Conservation (phyloP, 2,888 invertebrate species). For the Coleophora flavipennella region DNA sequence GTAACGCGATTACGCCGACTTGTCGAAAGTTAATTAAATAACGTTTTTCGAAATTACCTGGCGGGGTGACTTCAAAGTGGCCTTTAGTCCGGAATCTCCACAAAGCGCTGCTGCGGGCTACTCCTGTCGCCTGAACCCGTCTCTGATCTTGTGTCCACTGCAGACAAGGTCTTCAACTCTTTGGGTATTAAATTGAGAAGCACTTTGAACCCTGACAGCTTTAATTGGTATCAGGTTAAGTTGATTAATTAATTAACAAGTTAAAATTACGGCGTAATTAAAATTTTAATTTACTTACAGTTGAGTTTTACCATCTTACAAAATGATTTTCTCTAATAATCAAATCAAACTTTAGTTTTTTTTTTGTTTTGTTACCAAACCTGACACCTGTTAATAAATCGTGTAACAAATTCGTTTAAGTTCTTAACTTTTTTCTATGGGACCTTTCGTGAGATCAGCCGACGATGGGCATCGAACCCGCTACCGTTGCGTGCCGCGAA, state of each 20-base stretch:
- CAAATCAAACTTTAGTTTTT: no score
- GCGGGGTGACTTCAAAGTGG: constrained; percentile 62
- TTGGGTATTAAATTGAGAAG: constrained; percentile 23
- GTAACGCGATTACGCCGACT: constrained; percentile 69
- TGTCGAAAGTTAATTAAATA: constrained; percentile 74
- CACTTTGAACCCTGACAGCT: neutral
- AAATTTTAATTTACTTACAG: no score
- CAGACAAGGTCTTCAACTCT: constrained; percentile 48
- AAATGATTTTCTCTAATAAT: no score
- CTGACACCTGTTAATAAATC: constrained; percentile 3
- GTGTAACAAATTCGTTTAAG: no score
- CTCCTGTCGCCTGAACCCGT: constrained; percentile 39
- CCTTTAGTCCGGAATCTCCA: constrained; percentile 43
- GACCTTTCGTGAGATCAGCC: constrained; percentile 29
- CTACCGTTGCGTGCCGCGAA: constrained; percentile 38
- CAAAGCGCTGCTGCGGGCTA: constrained; percentile 63
- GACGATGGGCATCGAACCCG: constrained; percentile 35
- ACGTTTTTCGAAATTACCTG: constrained; percentile 71
- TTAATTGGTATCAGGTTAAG: neutral
- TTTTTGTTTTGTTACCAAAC: no score
- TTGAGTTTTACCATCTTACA: no score
- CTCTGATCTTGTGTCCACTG: constrained; percentile 45
- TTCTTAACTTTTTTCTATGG: no score
- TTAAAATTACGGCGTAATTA: no score
- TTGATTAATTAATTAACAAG: no score